Evolutionary conservation across 2,113 vertebrate genomes (phyloP).

Genomic region (Syrrhaptes paradoxus): DNA sequence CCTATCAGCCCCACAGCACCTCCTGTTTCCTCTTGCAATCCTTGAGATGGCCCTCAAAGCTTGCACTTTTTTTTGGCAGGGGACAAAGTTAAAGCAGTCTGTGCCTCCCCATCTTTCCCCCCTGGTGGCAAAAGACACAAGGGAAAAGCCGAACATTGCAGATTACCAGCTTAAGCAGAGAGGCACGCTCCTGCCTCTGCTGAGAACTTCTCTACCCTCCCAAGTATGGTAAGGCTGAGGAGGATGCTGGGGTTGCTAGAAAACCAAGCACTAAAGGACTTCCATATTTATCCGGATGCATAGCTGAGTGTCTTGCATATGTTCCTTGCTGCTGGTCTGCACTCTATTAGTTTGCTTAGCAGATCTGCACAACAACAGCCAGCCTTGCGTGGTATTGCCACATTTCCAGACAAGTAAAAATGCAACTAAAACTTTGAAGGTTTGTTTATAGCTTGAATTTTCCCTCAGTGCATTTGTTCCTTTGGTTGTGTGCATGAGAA

Average conservation of each 20-base stretch:
- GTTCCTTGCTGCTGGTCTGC: not conserved
- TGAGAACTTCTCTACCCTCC: not conserved
- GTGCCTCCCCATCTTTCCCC: not conserved
- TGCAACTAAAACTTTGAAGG: slow-evolving; percentile 13
- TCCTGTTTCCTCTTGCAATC: not conserved
- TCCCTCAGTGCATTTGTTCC: slow-evolving; percentile 11
- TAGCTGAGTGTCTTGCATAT: not conserved
- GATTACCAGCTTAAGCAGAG: not conserved
- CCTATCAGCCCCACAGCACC: not conserved
- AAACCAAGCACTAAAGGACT: not conserved
- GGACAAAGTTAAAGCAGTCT: not conserved
- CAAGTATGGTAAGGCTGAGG: not conserved
- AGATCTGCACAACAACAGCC: not conserved
- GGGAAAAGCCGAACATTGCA: not conserved
- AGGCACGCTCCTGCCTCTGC: not conserved
- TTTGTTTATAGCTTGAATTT: slow-evolving; percentile 42
- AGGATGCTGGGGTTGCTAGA: not conserved
- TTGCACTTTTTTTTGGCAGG: not conserved
- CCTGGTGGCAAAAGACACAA: not conserved
- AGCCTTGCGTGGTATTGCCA: slow-evolving; percentile 4
- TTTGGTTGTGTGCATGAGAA: not conserved
- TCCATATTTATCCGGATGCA: not conserved
- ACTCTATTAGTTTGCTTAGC: not conserved
- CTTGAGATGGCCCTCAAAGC: not conserved
- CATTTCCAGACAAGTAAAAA: slow-evolving; percentile 54